Evolutionary conservation across 2,888 invertebrate genomes (phyloP).

Genomic region (Helicoverpa assulta): DNA sequence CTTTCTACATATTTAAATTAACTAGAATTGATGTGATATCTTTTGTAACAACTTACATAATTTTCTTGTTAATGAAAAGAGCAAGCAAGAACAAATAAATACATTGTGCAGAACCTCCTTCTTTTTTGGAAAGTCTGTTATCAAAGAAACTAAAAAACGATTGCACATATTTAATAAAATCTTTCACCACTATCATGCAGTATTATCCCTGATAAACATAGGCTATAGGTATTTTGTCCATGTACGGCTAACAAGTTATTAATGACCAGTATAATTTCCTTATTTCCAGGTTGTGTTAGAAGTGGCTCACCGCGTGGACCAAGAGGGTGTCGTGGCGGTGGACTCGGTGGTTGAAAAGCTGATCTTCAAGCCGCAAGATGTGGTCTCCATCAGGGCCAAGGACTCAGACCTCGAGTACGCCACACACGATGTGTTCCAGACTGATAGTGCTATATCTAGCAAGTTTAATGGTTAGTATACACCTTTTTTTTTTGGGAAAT

Average conservation of each 20-base stretch:
- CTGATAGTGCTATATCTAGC: conserved; percentile 95
- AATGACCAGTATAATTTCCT: neutral
- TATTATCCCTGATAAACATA: too few relatives aligned
- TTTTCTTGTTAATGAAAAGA: too few relatives aligned
- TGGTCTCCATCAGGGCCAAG: conserved; percentile 95
- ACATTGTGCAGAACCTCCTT: too few relatives aligned
- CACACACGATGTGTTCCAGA: conserved; percentile 96
- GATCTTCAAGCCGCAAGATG: conserved; percentile 95
- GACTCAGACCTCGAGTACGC: conserved; percentile 97
- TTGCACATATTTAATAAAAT: too few relatives aligned
- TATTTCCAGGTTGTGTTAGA: conserved; percentile 93
- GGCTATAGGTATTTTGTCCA: too few relatives aligned
- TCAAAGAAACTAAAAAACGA: too few relatives aligned
- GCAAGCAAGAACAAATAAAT: too few relatives aligned
- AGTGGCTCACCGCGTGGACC: conserved; percentile 95
- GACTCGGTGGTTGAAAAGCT: conserved; percentile 94
- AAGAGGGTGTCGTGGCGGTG: conserved; percentile 91
- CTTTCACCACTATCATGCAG: too few relatives aligned
- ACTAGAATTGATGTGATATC: too few relatives aligned
- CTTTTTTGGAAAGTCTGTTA: too few relatives aligned
- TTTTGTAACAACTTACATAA: too few relatives aligned
- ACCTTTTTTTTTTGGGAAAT: neutral
- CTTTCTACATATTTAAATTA: too few relatives aligned
- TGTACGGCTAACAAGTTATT: neutral
- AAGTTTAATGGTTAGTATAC: conserved; percentile 93